A percentile compares a stretch with the other conserved stretches of the same genome.
Conservation (phyloP, 92 coral and sea anemone species). For the Epizoanthus rinbou region DNA sequence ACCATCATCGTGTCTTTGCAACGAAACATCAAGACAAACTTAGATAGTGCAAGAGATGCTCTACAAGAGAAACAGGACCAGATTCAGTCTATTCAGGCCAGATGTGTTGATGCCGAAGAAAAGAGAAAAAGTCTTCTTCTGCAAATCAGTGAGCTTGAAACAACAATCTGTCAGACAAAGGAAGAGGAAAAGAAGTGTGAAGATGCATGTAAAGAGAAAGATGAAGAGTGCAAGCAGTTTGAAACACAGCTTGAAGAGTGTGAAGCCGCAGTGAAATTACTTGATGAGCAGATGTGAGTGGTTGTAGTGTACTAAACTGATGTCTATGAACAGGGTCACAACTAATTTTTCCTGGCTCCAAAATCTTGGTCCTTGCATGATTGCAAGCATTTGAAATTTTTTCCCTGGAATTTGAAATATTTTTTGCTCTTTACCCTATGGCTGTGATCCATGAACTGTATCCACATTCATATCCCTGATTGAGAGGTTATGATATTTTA, state of each 20-base stretch:
- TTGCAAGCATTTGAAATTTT: no score
- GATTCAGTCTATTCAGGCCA: conserved; percentile 3
- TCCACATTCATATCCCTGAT: no score
- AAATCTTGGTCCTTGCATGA: no score
- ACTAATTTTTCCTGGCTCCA: no score
- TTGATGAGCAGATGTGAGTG: not conserved
- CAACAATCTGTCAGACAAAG: not conserved
- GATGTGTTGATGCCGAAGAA: conserved; percentile 6
- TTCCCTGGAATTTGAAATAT: no score
- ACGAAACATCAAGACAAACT: conserved; percentile 9
- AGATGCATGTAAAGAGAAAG: not conserved
- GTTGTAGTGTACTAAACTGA: not conserved
- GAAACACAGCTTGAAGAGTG: conserved; percentile 22
- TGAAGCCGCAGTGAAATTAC: conserved; percentile 5
- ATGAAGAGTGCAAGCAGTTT: conserved; percentile 22
- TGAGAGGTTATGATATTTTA: no score
- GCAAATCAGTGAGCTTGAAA: conserved; percentile 15
- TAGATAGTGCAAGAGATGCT: not conserved
- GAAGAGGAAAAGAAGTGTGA: conserved; percentile 7
- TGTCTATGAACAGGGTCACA: no score
- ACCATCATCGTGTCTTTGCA: conserved; percentile 30
- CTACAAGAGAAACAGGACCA: conserved; percentile 15
- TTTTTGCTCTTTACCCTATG: no score
- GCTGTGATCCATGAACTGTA: no score
- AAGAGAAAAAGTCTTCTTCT: conserved; percentile 18